Conservation (phyloP, 2,888 invertebrate species). For the Achlya flavicornis region DNA sequence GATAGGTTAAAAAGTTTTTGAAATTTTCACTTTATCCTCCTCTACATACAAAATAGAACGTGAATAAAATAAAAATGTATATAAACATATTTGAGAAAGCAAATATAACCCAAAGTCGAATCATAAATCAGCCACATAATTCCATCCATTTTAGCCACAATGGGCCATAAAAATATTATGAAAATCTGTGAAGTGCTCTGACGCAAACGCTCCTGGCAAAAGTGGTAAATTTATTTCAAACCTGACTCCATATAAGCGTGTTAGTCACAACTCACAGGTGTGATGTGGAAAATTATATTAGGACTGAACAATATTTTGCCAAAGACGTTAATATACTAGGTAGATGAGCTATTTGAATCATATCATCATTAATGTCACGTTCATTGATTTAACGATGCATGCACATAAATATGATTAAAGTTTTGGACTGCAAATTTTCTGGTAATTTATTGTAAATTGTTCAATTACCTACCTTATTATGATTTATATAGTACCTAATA, state of each 20-base stretch:
- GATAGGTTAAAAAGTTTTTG: too few relatives aligned
- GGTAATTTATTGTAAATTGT: too few relatives aligned
- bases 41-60: too few relatives aligned
- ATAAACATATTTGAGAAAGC: background rate
- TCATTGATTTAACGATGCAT: too few relatives aligned
- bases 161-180: conserved; percentile 10
- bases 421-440: too few relatives aligned
- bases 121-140: background rate
- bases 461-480: too few relatives aligned
- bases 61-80: background rate
- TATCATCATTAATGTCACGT: background rate
- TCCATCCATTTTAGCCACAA: conserved; percentile 7
- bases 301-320: background rate
- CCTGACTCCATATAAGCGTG: conserved; percentile 6
- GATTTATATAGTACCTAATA: too few relatives aligned
- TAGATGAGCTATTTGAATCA: background rate
- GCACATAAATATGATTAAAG: too few relatives aligned
- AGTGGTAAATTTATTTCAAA: background rate
- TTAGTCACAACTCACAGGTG: conserved; percentile 7
- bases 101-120: background rate
- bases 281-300: conserved; percentile 1
- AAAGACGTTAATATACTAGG: background rate
- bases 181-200: background rate
- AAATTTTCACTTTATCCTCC: too few relatives aligned
- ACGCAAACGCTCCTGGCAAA: conserved; percentile 4